phyloP scores from a whole-genome alignment of 2,113 vertebrate genomes.

The Carollia perspicillata region DNA sequence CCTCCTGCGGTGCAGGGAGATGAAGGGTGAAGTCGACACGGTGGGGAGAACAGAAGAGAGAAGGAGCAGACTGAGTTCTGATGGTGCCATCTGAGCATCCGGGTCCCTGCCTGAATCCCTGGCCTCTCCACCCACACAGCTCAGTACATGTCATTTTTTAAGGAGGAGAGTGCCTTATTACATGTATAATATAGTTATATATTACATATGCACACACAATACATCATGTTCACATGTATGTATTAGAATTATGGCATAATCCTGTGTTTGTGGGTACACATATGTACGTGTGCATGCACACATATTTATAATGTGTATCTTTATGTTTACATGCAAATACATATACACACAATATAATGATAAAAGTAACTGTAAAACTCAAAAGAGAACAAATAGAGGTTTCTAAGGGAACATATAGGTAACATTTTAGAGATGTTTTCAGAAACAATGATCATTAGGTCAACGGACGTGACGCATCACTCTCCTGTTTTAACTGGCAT shows the following conservation, averaged over 20 bases:
- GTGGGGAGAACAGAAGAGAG: neutral
- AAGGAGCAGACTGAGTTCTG: neutral
- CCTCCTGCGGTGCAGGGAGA: neutral
- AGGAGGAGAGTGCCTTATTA: neutral
- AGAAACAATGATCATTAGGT: neutral
- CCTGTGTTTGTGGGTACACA: neutral
- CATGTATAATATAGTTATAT: neutral
- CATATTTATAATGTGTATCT: neutral
- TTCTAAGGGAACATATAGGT: neutral
- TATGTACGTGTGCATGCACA: neutral
- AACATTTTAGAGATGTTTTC: neutral
- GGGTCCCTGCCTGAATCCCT: neutral
- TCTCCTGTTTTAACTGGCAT: neutral
- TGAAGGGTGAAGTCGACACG: neutral
- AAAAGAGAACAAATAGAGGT: neutral
- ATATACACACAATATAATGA: neutral
- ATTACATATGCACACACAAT: neutral
- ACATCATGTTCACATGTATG: neutral
- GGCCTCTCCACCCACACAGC: too few species aligned
- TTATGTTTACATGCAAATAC: neutral
- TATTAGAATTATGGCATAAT: neutral
- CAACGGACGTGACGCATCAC: neutral
- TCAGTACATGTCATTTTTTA: neutral
- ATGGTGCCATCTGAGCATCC: neutral
- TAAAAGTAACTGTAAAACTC: constrained; percentile 28